Evolutionary conservation across 2,113 vertebrate species (phyloP).

Genomic region (Dasyornis broadbenti): DNA sequence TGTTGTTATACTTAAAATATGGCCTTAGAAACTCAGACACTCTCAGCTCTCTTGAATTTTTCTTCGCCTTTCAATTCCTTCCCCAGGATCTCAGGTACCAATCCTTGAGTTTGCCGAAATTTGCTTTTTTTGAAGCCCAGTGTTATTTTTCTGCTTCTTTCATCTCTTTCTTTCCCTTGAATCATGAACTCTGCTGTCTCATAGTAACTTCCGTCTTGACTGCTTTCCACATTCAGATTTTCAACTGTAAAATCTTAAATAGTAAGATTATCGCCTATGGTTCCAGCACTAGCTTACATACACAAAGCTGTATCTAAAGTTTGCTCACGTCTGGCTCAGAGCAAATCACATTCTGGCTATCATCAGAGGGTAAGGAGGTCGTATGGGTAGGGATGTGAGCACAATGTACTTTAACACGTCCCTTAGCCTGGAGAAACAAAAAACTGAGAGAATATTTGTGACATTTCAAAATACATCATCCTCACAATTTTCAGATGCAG

Average conservation of each 20-base stretch:
- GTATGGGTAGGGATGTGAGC: background rate
- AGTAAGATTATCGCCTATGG: background rate
- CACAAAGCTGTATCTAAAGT: background rate
- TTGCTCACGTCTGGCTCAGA: background rate
- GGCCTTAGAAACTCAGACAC: background rate
- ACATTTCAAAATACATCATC: background rate
- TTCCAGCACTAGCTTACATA: background rate
- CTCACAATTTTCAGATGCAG: background rate
- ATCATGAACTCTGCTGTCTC: background rate
- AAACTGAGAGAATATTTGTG: background rate
- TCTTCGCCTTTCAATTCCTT: background rate
- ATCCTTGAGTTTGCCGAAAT: background rate
- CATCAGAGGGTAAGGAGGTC: background rate
- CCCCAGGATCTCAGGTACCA: background rate
- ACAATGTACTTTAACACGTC: background rate
- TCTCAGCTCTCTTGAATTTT: background rate
- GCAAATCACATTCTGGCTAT: background rate
- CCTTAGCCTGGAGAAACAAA: background rate
- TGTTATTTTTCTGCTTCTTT: background rate
- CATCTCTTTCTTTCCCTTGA: background rate
- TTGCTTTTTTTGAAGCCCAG: background rate
- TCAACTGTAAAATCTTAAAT: background rate
- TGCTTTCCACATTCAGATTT: background rate
- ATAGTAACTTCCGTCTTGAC: background rate
- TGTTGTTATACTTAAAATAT: background rate